Evolutionary conservation across 1,140 invertebrate genomes (phyloP), one percentile per base, ranked within the genome.

Genomic region (Protaetia brevitarsis): DNA sequence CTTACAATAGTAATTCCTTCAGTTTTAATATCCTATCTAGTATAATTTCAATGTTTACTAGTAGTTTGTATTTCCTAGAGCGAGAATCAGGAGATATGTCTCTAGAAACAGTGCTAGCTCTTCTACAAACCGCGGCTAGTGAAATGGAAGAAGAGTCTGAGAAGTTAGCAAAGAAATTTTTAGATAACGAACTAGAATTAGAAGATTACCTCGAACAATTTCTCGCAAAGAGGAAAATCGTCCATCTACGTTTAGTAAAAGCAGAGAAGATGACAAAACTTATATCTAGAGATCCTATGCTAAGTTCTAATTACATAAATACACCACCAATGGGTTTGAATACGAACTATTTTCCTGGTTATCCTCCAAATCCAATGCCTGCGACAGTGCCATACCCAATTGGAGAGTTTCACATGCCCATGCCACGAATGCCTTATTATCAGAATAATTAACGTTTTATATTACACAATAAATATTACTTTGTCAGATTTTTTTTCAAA

Each of bases 141-240:
- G 89, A 94, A 83, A 88, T 88, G 56, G 94, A 97, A 80, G 93
- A 96, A 79, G 85, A 92, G 78, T 92, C 92, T 26, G 94, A 97
- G 78, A 83, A 84, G 63, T 75, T 90, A 37, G 87, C 91, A 0
- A 87, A 92, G 74, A 86, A 88, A 67, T 94, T 95, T 76, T 80
- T 92, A 37, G 82, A 86, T 27, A 87, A 87, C 36, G 86, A 89
- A 67, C 80, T 87, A 11, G 86, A 89, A 69, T 82, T 93, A 0
- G 93, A 95, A 19, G 83, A 87, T 65, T 95, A 94, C 74, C 76
- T 95, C 5, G 88, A 89, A 30, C 84, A 91, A 63, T 95, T 93
- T 78, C 80, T 90, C 58, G 81, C 82, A 1, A 82, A 85, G 68
- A 82, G 92, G 8, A 92, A 89, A 75, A 77, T 86, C 29, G 92